These are phyloP conservation scores for Uloborus plumipes DNA, from an alignment of 2,888 invertebrate genomes.

Conservation along the genomic window DNA sequence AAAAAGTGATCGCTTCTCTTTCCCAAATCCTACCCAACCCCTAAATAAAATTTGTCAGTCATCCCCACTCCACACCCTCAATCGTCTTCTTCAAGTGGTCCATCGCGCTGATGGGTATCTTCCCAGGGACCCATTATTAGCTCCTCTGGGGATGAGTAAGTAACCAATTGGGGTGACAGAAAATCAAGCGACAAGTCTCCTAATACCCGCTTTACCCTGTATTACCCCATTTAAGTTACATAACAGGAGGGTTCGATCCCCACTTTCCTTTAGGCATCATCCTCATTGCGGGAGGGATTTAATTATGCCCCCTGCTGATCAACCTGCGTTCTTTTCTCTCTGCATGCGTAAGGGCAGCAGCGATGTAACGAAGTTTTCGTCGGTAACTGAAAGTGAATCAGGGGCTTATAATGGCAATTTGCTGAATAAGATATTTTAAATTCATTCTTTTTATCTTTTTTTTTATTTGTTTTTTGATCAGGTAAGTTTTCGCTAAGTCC, in stretches of 20 bases:
- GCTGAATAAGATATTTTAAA: too few relatives aligned
- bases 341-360: too few relatives aligned
- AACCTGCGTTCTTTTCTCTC: too few relatives aligned
- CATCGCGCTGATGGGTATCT: constrained; percentile 26
- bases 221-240: constrained; percentile 59
- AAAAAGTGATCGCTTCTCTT: too few relatives aligned
- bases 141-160: constrained; percentile 57
- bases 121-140: constrained; percentile 63
- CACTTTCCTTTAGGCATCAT: constrained; percentile 12
- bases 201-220: constrained; percentile 53
- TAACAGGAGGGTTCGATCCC: constrained; percentile 20
- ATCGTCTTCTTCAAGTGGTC: constrained; percentile 42
- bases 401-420: too few relatives aligned
- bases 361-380: too few relatives aligned
- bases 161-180: constrained; percentile 60
- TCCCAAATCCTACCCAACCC: too few relatives aligned
- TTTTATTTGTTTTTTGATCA: too few relatives aligned
- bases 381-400: too few relatives aligned
- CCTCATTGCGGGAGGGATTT: constrained; percentile 40
- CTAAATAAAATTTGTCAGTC: constrained; percentile 16
- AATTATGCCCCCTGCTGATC: constrained; percentile 34
- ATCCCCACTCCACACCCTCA: constrained; percentile 7
- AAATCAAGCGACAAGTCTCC: constrained; percentile 62
- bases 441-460: too few relatives aligned
- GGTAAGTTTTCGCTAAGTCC: too few relatives aligned